These are phyloP conservation scores for Cheilosia variabilis DNA, from an alignment of 2,888 invertebrate species.

Conservation along the genomic window DNA sequence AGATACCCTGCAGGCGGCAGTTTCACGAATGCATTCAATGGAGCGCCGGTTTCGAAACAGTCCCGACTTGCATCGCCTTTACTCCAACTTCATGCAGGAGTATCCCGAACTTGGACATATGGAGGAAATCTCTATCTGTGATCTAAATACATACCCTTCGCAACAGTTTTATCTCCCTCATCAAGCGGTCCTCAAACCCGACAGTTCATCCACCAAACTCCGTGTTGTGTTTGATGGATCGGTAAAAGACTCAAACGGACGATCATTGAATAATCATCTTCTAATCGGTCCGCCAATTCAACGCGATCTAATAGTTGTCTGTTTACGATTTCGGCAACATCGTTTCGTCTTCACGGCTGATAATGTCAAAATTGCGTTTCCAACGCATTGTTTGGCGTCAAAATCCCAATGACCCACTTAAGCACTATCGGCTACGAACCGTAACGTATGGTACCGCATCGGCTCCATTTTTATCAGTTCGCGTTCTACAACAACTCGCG, in stretches of 20 bases:
- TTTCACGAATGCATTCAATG: conserved; percentile 29
- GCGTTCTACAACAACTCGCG: conserved; percentile 5
- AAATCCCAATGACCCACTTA: conserved; percentile 14
- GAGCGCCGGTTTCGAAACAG: conserved; percentile 27
- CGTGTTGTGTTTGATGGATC: conserved; percentile 59
- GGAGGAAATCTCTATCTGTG: conserved; percentile 17
- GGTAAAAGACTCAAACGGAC: conserved; percentile 43
- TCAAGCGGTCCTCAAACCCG: conserved; percentile 69
- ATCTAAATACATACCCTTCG: background rate
- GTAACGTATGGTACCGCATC: conserved; percentile 48
- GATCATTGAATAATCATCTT: conserved; percentile 40
- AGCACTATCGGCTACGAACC: conserved; percentile 30
- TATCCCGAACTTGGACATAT: conserved; percentile 35
- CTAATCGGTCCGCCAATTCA: conserved; percentile 57
- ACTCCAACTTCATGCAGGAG: conserved; percentile 34
- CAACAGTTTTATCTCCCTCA: conserved; percentile 66
- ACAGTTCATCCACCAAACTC: conserved; percentile 55
- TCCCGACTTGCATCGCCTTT: conserved; percentile 9
- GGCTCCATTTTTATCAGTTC: conserved; percentile 36
- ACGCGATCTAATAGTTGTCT: conserved; percentile 60
- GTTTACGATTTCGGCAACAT: conserved; percentile 64
- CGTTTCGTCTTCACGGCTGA: conserved; percentile 30
- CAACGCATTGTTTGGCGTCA: conserved; percentile 60
- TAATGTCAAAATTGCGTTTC: conserved; percentile 54
- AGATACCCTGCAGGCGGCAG: conserved; percentile 35